These are phyloP conservation scores for Andrena praecox DNA, from an alignment of 2,888 invertebrate species.

Conservation along the genomic window DNA sequence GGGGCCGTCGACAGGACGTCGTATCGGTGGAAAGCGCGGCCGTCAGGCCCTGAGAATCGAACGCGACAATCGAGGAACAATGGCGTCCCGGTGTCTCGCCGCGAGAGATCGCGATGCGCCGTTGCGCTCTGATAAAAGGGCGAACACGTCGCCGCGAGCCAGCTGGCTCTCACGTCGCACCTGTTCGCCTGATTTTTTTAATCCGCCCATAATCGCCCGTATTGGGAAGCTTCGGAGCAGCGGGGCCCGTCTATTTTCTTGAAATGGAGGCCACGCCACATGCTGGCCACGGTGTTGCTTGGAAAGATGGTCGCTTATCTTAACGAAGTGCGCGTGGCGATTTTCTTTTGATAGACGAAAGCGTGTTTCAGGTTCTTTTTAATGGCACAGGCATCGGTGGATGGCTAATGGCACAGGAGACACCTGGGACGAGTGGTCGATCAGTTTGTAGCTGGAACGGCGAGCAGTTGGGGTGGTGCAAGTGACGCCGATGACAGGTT, in stretches of 20 bases:
- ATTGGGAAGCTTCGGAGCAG: slow-evolving; percentile 12
- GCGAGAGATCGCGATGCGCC: slow-evolving; percentile 14
- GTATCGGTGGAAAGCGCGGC: slow-evolving; percentile 57
- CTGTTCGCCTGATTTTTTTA: slow-evolving; percentile 61
- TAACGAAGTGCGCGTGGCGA: neutral
- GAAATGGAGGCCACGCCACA: slow-evolving; percentile 4
- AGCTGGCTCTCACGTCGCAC: slow-evolving; percentile 58
- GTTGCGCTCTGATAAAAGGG: slow-evolving; percentile 12
- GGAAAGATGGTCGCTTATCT: neutral
- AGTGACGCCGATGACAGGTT: neutral
- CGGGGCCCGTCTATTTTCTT: neutral
- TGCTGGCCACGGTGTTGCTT: neutral
- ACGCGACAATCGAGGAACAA: slow-evolving; percentile 45
- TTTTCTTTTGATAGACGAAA: neutral
- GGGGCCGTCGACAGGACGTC: slow-evolving; percentile 50
- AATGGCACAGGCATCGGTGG: neutral
- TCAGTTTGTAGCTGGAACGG: neutral
- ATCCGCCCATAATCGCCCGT: slow-evolving; percentile 20
- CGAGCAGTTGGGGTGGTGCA: neutral
- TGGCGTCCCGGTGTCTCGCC: slow-evolving; percentile 27
- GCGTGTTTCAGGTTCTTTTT: neutral
- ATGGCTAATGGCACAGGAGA: neutral
- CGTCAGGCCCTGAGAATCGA: slow-evolving; percentile 38
- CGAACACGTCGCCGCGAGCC: slow-evolving; percentile 28
- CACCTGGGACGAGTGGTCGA: slow-evolving; percentile 2